Conservation (phyloP, 2,888 invertebrate genomes). For the Mythimna ferrago region DNA sequence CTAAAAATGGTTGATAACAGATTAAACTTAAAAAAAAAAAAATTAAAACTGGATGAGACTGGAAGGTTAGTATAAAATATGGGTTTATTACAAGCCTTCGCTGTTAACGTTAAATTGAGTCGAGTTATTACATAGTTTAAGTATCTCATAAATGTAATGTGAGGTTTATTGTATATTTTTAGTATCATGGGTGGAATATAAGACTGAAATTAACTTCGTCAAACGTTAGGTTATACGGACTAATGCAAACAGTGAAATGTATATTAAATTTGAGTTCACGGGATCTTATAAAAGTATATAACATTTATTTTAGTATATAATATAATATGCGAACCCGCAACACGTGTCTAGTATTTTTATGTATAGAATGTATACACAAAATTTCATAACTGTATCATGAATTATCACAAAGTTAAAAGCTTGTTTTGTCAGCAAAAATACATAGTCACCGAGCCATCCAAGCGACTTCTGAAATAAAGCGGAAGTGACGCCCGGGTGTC, state of each 20-base stretch:
- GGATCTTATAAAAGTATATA: too few species aligned
- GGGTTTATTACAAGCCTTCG: constrained; percentile 22
- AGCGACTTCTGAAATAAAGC: too few species aligned
- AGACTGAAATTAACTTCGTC: background rate
- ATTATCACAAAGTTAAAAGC: too few species aligned
- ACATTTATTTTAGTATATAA: too few species aligned
- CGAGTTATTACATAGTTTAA: constrained; percentile 6
- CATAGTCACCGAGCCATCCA: too few species aligned
- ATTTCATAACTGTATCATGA: too few species aligned
- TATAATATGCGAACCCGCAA: too few species aligned
- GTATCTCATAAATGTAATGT: constrained; percentile 19
- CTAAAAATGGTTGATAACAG: background rate
- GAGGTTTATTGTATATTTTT: constrained; percentile 10
- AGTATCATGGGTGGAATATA: background rate
- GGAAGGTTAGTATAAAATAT: background rate
- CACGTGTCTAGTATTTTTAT: too few species aligned
- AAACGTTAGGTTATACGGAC: background rate
- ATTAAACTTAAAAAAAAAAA: background rate
- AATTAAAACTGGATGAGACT: background rate
- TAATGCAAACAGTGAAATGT: background rate
- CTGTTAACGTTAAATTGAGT: constrained; percentile 22
- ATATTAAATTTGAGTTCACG: too few species aligned
- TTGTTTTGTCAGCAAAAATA: too few species aligned
- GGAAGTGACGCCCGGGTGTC: too few species aligned
- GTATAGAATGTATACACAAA: too few species aligned